Evolutionary conservation across 2,797 vertebrate species (phyloP), one percentile per base, ranked within the genome.

Genomic region (Lithobates sylvaticus): DNA sequence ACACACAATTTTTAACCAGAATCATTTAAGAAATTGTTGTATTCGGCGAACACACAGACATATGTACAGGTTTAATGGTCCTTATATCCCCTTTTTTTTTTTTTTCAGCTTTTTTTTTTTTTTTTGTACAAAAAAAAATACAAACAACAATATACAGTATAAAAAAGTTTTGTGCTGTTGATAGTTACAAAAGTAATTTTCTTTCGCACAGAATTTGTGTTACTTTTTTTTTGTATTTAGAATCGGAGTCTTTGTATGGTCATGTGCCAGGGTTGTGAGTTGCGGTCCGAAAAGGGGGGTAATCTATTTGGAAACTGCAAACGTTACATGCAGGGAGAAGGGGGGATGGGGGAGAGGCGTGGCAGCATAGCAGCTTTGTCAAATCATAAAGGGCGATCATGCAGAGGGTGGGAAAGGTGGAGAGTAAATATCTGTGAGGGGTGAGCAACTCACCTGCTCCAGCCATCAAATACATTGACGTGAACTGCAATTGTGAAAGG

Each of bases 101-200:
- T 82, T 81, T 69, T 81, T 76, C 86, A 86, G 39, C 7, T 39
- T 9, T 27, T 81, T 90, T 92, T 92, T 92, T 32, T 88, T 91
- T 96, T 97, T 97, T 94, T 93, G 93, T 97, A 98, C 94, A 98
- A 98, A 98, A 84, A 65, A 97, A 96, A 95, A 96, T 98, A 98
- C 97, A 98, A 99, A 98, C 95, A 91, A 97, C 97, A 94, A 97
- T 98, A 99, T 96, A 61, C 54, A 61, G 54, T 61, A 99, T 98
- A 98, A 98, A 86, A 84, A 84, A 97, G 27, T 71, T 95, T 98
- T 99, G 97, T 98, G 97, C 97, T 98, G 96, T 98, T 95, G 96
- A 97, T 94, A 88, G 93, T 97, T 99, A 98, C 97, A 96, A 99
- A 98, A 98, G 90, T 67, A 94, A 93, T 94, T 85, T 47, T 92